Percentiles rank a stretch among this genome's conserved stretches.
phyloP scores from a whole-genome alignment of 2,888 invertebrate genomes.

The Netelia fuscicornis region DNA sequence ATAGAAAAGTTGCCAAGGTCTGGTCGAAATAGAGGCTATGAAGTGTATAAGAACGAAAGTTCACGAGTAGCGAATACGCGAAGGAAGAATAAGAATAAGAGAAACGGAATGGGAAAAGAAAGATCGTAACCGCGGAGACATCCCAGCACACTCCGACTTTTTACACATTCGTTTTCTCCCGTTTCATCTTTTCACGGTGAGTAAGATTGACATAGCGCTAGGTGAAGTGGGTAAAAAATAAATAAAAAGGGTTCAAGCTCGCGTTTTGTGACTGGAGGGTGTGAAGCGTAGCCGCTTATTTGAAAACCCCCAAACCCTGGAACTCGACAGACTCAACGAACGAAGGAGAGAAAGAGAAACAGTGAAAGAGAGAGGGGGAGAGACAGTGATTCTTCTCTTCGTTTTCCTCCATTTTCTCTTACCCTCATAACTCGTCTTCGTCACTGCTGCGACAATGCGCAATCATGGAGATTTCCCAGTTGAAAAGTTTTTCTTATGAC shows the following conservation, averaged over 20 bases:
- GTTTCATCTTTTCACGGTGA: constrained; percentile 30
- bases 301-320: constrained; percentile 74
- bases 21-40: constrained; percentile 24
- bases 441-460: constrained; percentile 75
- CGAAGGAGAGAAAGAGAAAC: constrained; percentile 22
- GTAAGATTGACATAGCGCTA: constrained; percentile 39
- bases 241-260: constrained; percentile 39
- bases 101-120: constrained; percentile 5
- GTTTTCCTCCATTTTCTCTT: constrained; percentile 42
- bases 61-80: background rate
- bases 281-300: constrained; percentile 75
- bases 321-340: constrained; percentile 66
- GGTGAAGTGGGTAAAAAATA: constrained; percentile 34
- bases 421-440: constrained; percentile 40
- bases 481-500: constrained; percentile 64
- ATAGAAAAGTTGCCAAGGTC: background rate
- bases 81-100: background rate
- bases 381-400: constrained; percentile 35
- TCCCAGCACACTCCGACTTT: constrained; percentile 10
- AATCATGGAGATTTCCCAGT: constrained; percentile 75
- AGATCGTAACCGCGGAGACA: constrained; percentile 11
- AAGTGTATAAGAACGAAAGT: constrained; percentile 5
- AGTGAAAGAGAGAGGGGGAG: constrained; percentile 30
- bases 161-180: constrained; percentile 31
- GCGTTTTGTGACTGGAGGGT: constrained; percentile 56